Percentiles rank a stretch among this genome's conserved stretches.
Evolutionary conservation across 2,797 vertebrate genomes (phyloP).

Genomic region (Dallia pectoralis): DNA sequence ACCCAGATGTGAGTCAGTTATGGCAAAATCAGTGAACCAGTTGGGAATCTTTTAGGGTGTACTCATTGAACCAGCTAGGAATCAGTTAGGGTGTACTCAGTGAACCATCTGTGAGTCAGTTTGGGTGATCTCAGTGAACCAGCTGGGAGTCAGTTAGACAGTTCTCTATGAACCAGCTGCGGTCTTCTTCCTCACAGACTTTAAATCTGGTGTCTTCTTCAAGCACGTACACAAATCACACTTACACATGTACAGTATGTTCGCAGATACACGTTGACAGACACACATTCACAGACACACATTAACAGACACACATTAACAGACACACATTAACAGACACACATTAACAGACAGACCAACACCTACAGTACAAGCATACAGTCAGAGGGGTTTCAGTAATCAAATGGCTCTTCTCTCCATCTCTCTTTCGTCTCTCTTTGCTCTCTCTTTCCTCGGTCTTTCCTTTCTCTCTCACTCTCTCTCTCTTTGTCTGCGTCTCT

Average conservation of each 20-base stretch:
- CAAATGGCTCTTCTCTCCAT: conserved; percentile 47
- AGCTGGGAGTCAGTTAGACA: conserved; percentile 46
- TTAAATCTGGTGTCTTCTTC: background rate
- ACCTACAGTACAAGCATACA: conserved; percentile 1
- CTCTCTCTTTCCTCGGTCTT: background rate
- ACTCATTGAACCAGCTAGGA: conserved; percentile 40
- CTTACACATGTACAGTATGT: background rate
- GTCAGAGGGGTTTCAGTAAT: conserved; percentile 59
- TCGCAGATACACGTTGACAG: background rate
- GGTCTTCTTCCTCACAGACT: conserved; percentile 11
- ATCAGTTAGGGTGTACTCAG: conserved; percentile 33
- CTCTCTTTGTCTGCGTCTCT: conserved; percentile 8
- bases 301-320: background rate
- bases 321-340: background rate
- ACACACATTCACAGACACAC: background rate
- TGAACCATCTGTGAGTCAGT: conserved; percentile 51
- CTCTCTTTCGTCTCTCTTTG: background rate
- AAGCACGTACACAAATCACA: background rate
- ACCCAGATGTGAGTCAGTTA: conserved; percentile 47
- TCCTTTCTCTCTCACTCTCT: conserved; percentile 8
- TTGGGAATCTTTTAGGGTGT: conserved; percentile 46
- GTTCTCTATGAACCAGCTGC: conserved; percentile 10
- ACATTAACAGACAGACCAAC: background rate
- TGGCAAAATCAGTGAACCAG: conserved; percentile 12
- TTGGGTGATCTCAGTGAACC: conserved; percentile 16